Conservation (phyloP, 2,797 vertebrate genomes). For the Graptemys geographica region DNA sequence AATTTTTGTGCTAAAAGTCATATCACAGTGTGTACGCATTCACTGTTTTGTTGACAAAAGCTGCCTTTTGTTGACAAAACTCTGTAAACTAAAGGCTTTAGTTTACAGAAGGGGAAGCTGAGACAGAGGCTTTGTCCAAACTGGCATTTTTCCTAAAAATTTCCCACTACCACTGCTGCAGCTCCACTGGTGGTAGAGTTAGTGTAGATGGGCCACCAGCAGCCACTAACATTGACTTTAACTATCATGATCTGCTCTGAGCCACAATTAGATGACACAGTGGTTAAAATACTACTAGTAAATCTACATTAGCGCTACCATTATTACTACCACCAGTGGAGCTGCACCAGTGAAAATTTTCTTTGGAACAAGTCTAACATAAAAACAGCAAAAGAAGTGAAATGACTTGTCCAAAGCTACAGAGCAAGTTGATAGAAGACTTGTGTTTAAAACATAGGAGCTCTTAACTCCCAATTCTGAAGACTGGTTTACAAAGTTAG, state of each 20-base stretch:
- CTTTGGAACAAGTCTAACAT: slow-evolving; percentile 13
- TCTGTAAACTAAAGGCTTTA: background rate
- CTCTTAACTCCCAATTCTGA: slow-evolving; percentile 16
- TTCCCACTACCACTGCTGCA: background rate
- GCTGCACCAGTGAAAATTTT: background rate
- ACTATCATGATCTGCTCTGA: background rate
- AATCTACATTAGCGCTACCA: background rate
- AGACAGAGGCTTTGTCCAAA: background rate
- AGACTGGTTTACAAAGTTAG: background rate
- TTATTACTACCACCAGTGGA: slow-evolving; percentile 14
- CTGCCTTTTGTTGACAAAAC: too few species aligned
- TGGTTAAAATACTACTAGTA: background rate
- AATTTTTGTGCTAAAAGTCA: too few species aligned
- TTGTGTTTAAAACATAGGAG: background rate
- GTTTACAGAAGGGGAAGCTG: background rate
- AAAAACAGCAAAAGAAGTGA: slow-evolving; percentile 9
- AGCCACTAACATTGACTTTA: background rate
- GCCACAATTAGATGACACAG: fast-evolving
- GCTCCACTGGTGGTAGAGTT: background rate
- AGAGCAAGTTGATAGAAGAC: too few species aligned
- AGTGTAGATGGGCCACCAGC: background rate
- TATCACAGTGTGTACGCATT: too few species aligned
- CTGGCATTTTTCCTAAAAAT: background rate
- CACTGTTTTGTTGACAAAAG: too few species aligned
- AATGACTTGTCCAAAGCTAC: background rate